Base-by-base conservation (phyloP, 1,140 invertebrate species). In the Melitaea cinxia region DNA sequence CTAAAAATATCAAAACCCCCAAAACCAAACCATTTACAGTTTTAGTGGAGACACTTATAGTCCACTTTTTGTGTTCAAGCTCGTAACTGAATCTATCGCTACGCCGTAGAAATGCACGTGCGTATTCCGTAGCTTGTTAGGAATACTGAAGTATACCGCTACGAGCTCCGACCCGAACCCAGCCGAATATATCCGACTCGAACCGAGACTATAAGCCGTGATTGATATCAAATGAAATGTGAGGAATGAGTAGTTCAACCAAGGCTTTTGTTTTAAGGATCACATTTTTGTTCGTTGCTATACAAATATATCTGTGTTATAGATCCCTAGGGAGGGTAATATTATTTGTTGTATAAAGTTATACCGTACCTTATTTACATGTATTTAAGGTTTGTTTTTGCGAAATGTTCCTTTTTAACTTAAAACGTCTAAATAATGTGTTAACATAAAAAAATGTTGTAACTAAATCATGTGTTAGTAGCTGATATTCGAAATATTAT, bases 221-320 rank as follows among this genome's bases (percentile, higher is more conserved):
- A 90, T 90, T 90, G 87, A 90, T 90, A 88, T 86, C 78, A 88
- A 88, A 90, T 88, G 83, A 86, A 88, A 90, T 88, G 85, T 88
- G 82, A 88, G 81, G 78, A 88, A 86, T 86, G 80, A 87, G 79
- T 87, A 88, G 87, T 87, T 88, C 71, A 72, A 78, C 42, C 42
- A 65, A 69, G 78, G 72, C 81, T 85, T 87, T 89, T 89, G 87
- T 89, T 88, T 84, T 74, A 82, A 80, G 78, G 77, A 82, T 84
- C 80, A 79, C 71, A 77, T 78, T 85, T 83, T 81, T 76, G 50
- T 52, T 60, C 49, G 57, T 21, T n/a, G n/a, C 4, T 4, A 14
- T 47, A 47, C n/a, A n/a, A n/a, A n/a, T 47, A 47, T 21, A 21
- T 23, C 37, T 15, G 15, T 33, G 30, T 23, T 47, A 47, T 47